phyloP scores from a whole-genome alignment of 1,140 invertebrate genomes.

The Bicyclus anynana region DNA sequence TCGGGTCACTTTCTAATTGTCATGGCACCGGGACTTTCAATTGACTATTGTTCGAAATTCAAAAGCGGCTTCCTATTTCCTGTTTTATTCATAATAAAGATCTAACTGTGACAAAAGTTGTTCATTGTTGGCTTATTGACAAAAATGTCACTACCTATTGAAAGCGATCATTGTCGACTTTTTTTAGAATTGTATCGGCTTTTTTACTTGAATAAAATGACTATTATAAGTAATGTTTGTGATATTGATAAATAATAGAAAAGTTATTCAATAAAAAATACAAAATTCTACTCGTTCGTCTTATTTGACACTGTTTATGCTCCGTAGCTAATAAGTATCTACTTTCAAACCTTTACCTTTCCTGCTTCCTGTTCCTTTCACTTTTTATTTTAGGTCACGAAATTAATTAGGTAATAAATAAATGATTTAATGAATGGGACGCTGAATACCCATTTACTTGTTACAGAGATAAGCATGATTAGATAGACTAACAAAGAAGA shows the following conservation, averaged over 20 bases:
- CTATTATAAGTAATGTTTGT: conserved; percentile 63
- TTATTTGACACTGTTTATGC: conserved; percentile 24
- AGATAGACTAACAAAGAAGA: too few species aligned
- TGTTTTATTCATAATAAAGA: conserved; percentile 39
- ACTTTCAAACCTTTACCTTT: too few species aligned
- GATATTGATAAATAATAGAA: conserved; percentile 68
- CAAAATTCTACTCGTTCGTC: conserved; percentile 56
- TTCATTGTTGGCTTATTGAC: conserved; percentile 31
- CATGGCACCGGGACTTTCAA: conserved; percentile 11
- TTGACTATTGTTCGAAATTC: conserved; percentile 40
- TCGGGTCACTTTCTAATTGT: conserved; percentile 32
- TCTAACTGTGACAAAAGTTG: conserved; percentile 34
- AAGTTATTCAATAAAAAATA: conserved; percentile 75
- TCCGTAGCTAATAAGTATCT: not conserved
- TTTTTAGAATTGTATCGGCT: conserved; percentile 68
- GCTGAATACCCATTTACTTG: too few species aligned
- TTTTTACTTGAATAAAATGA: conserved; percentile 71
- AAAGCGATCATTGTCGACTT: conserved; percentile 31
- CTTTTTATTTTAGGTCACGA: too few species aligned
- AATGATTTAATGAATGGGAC: too few species aligned
- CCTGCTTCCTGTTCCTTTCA: too few species aligned
- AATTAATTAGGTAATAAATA: too few species aligned
- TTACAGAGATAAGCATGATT: too few species aligned
- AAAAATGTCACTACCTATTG: conserved; percentile 20
- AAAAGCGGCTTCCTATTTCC: conserved; percentile 57